These are phyloP conservation scores for Mormoops blainvillei DNA, from an alignment of 2,113 vertebrate genomes.

Conservation along the genomic window DNA sequence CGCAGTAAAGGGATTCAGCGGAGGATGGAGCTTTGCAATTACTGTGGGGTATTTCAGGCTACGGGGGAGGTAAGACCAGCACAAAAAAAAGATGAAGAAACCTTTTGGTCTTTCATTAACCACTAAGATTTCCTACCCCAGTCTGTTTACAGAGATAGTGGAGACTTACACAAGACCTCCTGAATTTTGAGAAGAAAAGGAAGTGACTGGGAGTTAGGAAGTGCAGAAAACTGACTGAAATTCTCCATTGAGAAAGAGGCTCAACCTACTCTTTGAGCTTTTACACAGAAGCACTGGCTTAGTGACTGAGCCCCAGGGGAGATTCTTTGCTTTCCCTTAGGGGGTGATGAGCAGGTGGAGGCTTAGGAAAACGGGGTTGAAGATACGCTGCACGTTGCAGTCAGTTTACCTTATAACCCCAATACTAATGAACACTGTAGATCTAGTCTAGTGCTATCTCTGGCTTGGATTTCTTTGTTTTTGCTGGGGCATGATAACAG, in stretches of 20 bases:
- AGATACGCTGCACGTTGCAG: accelerated
- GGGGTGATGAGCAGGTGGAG: background rate
- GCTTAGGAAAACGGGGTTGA: background rate
- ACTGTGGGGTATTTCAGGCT: background rate
- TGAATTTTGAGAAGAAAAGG: background rate
- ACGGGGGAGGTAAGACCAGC: background rate
- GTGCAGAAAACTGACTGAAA: background rate
- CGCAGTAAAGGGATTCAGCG: background rate
- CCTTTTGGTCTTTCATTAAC: background rate
- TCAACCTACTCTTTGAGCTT: background rate
- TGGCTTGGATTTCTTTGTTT: background rate
- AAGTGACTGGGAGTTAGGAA: background rate
- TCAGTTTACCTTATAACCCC: background rate
- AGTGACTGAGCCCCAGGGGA: no score
- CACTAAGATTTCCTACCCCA: background rate
- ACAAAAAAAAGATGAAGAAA: background rate
- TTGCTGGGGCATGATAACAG: background rate
- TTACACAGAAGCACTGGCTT: background rate
- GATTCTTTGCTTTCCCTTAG: background rate
- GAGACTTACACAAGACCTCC: background rate
- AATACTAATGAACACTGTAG: no score
- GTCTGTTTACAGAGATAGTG: background rate
- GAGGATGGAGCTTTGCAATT: background rate
- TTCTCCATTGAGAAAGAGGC: background rate
- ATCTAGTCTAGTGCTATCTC: background rate